These are phyloP conservation scores for Margaritifera margaritifera DNA, from an alignment of 2,888 invertebrate species.

Conservation along the genomic window DNA sequence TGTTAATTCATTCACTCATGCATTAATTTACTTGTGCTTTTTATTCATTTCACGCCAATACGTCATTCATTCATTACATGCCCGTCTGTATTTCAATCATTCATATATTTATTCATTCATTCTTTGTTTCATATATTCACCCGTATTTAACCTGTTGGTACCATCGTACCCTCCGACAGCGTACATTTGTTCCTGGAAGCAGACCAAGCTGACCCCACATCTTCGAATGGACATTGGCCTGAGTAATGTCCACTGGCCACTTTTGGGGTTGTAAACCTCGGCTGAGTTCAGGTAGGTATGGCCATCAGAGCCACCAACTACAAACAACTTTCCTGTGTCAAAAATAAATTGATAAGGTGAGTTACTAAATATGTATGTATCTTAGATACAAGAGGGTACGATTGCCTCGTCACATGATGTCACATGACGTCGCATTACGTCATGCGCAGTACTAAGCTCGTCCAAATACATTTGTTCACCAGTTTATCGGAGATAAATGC, in stretches of 20 bases:
- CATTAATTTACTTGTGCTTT: too few species aligned
- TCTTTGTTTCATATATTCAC: conserved; percentile 68
- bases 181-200: conserved; percentile 81
- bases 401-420: too few species aligned
- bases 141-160: conserved; percentile 80
- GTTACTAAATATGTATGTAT: too few species aligned
- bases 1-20: too few species aligned
- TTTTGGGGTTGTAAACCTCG: conserved; percentile 82
- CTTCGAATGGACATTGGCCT: conserved; percentile 82
- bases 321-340: conserved; percentile 78
- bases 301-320: conserved; percentile 88
- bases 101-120: not conserved
- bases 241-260: conserved; percentile 82
- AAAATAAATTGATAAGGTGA: too few species aligned
- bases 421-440: too few species aligned
- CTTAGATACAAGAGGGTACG: too few species aligned
- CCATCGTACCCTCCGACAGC: conserved; percentile 90
- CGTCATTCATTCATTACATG: not conserved
- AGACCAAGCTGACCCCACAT: conserved; percentile 84
- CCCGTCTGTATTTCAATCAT: conserved; percentile 1
- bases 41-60: too few species aligned
- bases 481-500: too few species aligned
- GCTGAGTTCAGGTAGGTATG: conserved; percentile 84
- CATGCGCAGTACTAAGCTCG: too few species aligned
- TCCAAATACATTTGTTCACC: too few species aligned